Conservation (phyloP, 92 coral and sea anemone genomes). For the Heliopora coerulea region DNA sequence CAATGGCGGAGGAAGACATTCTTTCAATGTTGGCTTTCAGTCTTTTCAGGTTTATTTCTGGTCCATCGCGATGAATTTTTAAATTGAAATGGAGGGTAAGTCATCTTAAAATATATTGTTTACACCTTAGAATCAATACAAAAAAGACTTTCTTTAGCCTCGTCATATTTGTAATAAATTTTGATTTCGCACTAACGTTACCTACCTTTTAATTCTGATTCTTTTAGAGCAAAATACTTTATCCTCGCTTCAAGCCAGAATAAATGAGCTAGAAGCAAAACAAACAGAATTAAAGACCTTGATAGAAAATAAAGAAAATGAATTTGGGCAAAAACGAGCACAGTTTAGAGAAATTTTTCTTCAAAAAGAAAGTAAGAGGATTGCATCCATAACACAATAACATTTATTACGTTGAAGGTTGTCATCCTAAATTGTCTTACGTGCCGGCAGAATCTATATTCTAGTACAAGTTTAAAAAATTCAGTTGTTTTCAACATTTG, state of each 20-base stretch:
- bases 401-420: not conserved
- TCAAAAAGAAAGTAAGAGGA: conserved; percentile 83
- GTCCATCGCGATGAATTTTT: conserved; percentile 1
- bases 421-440: too few species aligned
- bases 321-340: conserved; percentile 92
- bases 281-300: conserved; percentile 61
- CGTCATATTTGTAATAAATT: too few species aligned
- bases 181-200: not conserved
- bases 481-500: too few species aligned
- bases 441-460: too few species aligned
- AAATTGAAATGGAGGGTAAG: conserved; percentile 33
- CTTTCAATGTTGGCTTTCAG: not conserved
- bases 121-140: too few species aligned
- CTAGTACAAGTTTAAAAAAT: too few species aligned
- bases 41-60: not conserved
- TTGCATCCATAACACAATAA: not conserved
- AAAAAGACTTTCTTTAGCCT: too few species aligned
- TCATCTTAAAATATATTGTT: too few species aligned
- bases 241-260: conserved; percentile 53
- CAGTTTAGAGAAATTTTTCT: conserved; percentile 80
- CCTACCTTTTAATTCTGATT: not conserved
- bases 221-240: conserved; percentile 10
- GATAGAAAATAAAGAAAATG: conserved; percentile 72
- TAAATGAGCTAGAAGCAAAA: conserved; percentile 57
- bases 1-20: conserved; percentile 22